These are phyloP conservation scores for Peromyscus maniculatus DNA, from an alignment of 2,113 vertebrate genomes.

Conservation along the genomic window DNA sequence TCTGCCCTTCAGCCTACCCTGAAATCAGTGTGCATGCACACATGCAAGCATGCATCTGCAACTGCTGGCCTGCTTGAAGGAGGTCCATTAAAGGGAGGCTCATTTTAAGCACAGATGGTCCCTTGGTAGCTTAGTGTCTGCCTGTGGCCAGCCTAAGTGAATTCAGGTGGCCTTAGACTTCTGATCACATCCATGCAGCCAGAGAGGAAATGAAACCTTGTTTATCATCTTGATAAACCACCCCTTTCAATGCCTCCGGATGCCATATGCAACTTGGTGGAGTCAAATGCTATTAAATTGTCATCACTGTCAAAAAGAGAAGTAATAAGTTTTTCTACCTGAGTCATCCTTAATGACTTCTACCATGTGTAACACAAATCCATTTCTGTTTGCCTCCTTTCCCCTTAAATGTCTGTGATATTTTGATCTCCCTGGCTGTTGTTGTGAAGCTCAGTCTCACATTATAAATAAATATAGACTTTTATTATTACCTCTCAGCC, in stretches of 20 bases:
- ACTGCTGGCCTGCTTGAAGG: conserved; percentile 83
- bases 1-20: neutral
- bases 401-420: conserved; percentile 75
- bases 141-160: conserved; percentile 88
- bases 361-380: conserved; percentile 85
- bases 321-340: conserved; percentile 86
- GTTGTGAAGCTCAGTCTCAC: conserved; percentile 80
- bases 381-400: conserved; percentile 81
- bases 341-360: conserved; percentile 87
- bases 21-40: conserved; percentile 66
- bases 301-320: conserved; percentile 87
- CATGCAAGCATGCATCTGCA: conserved; percentile 71
- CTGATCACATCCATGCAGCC: conserved; percentile 86
- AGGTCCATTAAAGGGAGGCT: conserved; percentile 85
- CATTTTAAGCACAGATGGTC: conserved; percentile 90
- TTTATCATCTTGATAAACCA: conserved; percentile 92
- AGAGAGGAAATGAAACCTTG: conserved; percentile 86
- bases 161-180: conserved; percentile 87
- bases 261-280: conserved; percentile 82
- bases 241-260: conserved; percentile 85
- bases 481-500: conserved; percentile 85
- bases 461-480: conserved; percentile 84
- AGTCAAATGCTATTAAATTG: conserved; percentile 90
- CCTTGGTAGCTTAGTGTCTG: conserved; percentile 87
- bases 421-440: conserved; percentile 79